A percentile compares a stretch with the other conserved stretches of the same genome.
Evolutionary conservation across 2,113 vertebrate species (phyloP).

Genomic region (Peromyscus polionotus): DNA sequence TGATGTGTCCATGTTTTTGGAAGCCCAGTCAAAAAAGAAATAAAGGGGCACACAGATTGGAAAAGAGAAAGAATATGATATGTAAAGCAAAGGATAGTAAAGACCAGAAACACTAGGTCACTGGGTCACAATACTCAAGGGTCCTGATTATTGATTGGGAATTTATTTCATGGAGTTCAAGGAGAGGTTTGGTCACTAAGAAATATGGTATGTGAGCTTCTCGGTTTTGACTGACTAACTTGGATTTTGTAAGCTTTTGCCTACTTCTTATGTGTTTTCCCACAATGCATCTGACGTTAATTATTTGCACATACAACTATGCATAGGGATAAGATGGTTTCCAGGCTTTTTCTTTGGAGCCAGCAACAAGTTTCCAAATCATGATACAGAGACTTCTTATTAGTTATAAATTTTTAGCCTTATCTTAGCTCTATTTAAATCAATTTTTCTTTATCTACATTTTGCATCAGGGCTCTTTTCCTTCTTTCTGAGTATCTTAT

Average conservation of each 20-base stretch:
- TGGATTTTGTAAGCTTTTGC: background rate
- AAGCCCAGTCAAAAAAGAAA: background rate
- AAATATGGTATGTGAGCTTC: background rate
- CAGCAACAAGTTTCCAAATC: too few relatives aligned
- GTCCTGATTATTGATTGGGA: background rate
- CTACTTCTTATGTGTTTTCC: background rate
- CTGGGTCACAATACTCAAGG: background rate
- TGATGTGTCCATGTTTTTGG: background rate
- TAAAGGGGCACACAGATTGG: background rate
- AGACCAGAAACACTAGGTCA: background rate
- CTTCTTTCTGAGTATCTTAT: too few relatives aligned
- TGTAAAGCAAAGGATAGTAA: background rate
- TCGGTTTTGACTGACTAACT: background rate
- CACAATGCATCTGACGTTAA: background rate
- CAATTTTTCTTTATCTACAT: too few relatives aligned
- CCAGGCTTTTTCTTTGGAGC: background rate
- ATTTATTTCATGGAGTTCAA: background rate
- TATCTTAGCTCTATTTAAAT: too few relatives aligned
- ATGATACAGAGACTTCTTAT: background rate
- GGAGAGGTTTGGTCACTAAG: background rate
- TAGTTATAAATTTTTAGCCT: too few relatives aligned
- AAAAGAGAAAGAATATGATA: background rate
- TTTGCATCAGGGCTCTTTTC: too few relatives aligned
- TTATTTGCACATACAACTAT: background rate
- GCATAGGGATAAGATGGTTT: background rate